Percentiles rank a stretch among this genome's conserved stretches.
Evolutionary conservation across 2,113 vertebrate species (phyloP).

Genomic region (Agapornis roseicollis): DNA sequence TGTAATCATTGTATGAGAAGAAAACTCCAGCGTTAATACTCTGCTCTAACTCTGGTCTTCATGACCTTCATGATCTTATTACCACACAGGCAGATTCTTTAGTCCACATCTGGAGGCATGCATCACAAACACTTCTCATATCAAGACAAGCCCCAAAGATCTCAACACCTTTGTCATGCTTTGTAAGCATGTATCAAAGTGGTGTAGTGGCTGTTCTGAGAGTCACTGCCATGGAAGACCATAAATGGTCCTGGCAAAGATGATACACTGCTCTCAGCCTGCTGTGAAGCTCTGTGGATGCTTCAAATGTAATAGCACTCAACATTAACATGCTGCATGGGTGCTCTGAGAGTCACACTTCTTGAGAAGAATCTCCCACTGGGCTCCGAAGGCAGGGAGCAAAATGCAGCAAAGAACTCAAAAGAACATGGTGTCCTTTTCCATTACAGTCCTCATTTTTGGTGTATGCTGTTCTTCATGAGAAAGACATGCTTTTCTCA

Average conservation of each 20-base stretch:
- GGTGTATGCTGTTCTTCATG: rapidly evolving
- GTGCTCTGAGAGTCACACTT: rapidly evolving
- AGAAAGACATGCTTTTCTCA: not conserved
- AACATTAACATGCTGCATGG: rapidly evolving
- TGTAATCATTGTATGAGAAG: rapidly evolving
- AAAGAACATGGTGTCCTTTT: not conserved
- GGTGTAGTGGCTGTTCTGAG: not conserved
- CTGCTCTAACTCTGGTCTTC: not conserved
- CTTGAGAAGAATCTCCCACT: rapidly evolving
- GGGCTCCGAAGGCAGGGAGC: not conserved
- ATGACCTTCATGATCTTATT: too few species aligned
- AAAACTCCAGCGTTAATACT: not conserved
- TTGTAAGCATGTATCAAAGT: rapidly evolving
- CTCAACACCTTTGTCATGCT: not conserved
- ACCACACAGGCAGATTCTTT: not conserved
- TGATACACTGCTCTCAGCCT: rapidly evolving
- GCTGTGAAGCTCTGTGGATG: rapidly evolving
- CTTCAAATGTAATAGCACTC: rapidly evolving
- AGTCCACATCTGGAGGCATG: not conserved
- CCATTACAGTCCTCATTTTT: not conserved
- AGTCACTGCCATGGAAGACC: rapidly evolving
- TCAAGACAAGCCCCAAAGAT: too few species aligned
- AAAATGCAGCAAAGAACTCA: rapidly evolving
- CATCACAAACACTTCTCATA: not conserved
- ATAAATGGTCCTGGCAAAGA: not conserved